Conservation (phyloP, 2,113 vertebrate genomes). For the Herpailurus yagouaroundi region DNA sequence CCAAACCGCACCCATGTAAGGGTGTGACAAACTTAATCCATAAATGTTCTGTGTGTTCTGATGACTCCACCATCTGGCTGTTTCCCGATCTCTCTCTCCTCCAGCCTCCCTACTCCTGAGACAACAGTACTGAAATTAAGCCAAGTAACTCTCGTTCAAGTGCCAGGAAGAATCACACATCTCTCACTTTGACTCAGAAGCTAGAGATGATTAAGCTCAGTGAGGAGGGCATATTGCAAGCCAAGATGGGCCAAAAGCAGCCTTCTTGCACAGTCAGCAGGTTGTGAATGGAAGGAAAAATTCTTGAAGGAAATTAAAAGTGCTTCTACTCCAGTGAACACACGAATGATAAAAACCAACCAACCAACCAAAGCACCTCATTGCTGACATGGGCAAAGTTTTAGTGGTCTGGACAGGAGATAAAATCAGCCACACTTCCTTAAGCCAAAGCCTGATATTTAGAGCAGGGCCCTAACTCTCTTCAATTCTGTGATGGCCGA, state of each 20-base stretch:
- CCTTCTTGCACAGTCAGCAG: not conserved
- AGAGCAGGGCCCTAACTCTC: not conserved
- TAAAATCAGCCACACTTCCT: not conserved
- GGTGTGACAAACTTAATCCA: not conserved
- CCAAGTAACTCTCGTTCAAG: not conserved
- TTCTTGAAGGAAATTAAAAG: not conserved
- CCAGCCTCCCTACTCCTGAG: not conserved
- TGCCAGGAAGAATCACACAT: not conserved
- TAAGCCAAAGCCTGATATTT: not conserved
- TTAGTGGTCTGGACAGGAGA: not conserved
- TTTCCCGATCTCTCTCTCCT: not conserved
- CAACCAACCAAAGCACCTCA: not conserved
- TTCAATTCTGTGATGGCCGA: not conserved
- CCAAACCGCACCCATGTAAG: not conserved
- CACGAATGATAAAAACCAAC: not conserved
- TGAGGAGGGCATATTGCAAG: not conserved
- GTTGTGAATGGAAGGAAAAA: not conserved
- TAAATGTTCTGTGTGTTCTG: not conserved
- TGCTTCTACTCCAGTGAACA: not conserved
- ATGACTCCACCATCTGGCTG: not conserved
- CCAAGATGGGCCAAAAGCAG: not conserved
- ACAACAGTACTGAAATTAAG: not conserved
- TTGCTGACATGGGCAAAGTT: not conserved
- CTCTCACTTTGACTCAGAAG: not conserved
- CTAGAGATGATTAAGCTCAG: not conserved